Evolutionary conservation across 2,888 invertebrate genomes (phyloP).

Genomic region (Chrysomela aeneicollis): DNA sequence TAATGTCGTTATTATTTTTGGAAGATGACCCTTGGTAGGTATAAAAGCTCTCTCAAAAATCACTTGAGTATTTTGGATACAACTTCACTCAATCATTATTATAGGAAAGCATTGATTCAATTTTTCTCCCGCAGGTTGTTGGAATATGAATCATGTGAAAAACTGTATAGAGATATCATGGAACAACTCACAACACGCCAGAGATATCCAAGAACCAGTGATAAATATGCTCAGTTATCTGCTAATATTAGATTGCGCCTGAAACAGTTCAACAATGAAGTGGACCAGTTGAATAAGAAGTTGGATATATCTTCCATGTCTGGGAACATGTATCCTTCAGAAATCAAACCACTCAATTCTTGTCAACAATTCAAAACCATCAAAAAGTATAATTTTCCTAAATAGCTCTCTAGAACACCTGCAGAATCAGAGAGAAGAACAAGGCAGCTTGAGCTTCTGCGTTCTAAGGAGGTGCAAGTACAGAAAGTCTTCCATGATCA

Average conservation of each 20-base stretch:
- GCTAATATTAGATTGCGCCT: constrained; percentile 67
- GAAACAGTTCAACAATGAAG: constrained; percentile 70
- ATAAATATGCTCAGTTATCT: constrained; percentile 68
- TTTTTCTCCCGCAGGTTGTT: constrained; percentile 63
- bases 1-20: constrained; percentile 61
- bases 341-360: not conserved
- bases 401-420: constrained; percentile 62
- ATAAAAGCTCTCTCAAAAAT: constrained; percentile 1
- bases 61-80: not conserved
- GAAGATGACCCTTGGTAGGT: constrained; percentile 63
- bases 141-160: constrained; percentile 73
- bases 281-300: constrained; percentile 67
- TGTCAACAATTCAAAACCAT: too few species aligned
- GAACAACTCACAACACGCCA: constrained; percentile 68
- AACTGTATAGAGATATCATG: constrained; percentile 69
- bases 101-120: too few species aligned
- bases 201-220: constrained; percentile 63
- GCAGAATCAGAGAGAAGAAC: constrained; percentile 71
- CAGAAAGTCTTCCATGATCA: constrained; percentile 64
- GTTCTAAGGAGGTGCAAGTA: constrained; percentile 68
- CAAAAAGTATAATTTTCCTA: constrained; percentile 24
- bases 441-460: constrained; percentile 68
- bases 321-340: constrained; percentile 60
- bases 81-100: not conserved
- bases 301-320: constrained; percentile 63